Evolutionary conservation across 2,888 invertebrate species (phyloP).

Genomic region (Nowickia ferox): DNA sequence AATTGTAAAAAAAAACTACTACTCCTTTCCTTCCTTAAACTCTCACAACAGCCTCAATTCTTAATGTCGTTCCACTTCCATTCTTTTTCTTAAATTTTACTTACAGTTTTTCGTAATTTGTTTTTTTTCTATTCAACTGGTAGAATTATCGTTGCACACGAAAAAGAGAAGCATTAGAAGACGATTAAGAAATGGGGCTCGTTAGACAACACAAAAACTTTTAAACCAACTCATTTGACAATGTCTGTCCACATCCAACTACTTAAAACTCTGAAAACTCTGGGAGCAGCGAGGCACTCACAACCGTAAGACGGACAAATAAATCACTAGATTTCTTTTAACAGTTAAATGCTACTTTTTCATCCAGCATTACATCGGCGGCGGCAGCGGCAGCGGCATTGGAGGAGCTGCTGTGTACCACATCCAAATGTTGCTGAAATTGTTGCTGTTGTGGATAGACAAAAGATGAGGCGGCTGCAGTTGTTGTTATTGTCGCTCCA

Average conservation of each 20-base stretch:
- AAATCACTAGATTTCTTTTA: constrained; percentile 20
- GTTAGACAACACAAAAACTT: constrained; percentile 29
- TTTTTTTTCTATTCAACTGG: no score
- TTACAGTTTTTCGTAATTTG: no score
- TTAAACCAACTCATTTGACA: constrained; percentile 61
- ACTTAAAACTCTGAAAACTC: constrained; percentile 68
- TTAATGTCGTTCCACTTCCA: no score
- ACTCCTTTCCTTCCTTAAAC: no score
- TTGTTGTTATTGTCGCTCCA: background rate
- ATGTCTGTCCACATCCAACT: constrained; percentile 41
- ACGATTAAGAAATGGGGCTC: background rate
- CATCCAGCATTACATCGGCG: constrained; percentile 49
- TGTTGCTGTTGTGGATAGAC: constrained; percentile 78
- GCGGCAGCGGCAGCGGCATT: constrained; percentile 40
- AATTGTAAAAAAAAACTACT: no score
- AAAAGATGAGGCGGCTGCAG: constrained; percentile 48
- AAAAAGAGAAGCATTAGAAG: background rate
- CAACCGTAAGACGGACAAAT: constrained; percentile 51
- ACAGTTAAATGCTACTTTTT: constrained; percentile 68
- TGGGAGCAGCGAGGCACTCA: constrained; percentile 56
- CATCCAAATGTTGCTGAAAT: constrained; percentile 76
- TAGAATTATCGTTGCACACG: background rate
- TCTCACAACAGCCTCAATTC: no score
- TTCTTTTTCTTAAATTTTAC: no score
- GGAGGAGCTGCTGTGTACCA: constrained; percentile 22